phyloP scores from a whole-genome alignment of 2,888 invertebrate species.

The Zonitis immaculata region DNA sequence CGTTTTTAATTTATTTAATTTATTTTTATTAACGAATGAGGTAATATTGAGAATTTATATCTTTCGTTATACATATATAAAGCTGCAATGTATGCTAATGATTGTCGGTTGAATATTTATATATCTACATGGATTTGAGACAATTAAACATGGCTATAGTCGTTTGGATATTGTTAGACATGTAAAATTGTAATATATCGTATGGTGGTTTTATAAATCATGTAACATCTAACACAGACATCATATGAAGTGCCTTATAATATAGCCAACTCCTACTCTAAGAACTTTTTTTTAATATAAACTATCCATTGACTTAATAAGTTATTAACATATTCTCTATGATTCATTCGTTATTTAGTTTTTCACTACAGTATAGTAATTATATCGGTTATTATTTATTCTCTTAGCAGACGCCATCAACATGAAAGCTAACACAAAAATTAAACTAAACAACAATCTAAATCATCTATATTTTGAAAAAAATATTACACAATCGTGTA shows the following conservation, averaged over 20 bases:
- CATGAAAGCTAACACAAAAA: constrained; percentile 22
- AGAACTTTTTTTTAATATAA: constrained; percentile 21
- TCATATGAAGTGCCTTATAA: constrained; percentile 20
- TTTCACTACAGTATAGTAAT: constrained; percentile 16
- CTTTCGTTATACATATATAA: too few species aligned
- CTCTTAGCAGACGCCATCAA: constrained; percentile 16
- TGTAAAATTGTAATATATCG: constrained; percentile 24
- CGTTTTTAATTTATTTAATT: too few species aligned
- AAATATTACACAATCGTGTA: constrained; percentile 20
- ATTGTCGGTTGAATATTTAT: too few species aligned
- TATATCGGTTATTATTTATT: constrained; percentile 21
- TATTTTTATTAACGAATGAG: not conserved
- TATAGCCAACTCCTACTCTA: constrained; percentile 22
- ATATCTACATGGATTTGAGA: constrained; percentile 5
- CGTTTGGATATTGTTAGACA: constrained; percentile 18
- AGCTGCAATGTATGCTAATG: not conserved
- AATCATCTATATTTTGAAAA: constrained; percentile 17
- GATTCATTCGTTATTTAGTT: constrained; percentile 24
- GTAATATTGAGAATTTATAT: not conserved
- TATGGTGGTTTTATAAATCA: constrained; percentile 20
- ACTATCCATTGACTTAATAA: constrained; percentile 19
- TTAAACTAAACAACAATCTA: constrained; percentile 20
- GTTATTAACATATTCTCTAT: constrained; percentile 27
- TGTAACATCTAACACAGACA: constrained; percentile 25
- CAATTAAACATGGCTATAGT: constrained; percentile 11